Evolutionary conservation across 1,140 invertebrate genomes (phyloP), one percentile per base, ranked within the genome.

Genomic region (Idris sp.): DNA sequence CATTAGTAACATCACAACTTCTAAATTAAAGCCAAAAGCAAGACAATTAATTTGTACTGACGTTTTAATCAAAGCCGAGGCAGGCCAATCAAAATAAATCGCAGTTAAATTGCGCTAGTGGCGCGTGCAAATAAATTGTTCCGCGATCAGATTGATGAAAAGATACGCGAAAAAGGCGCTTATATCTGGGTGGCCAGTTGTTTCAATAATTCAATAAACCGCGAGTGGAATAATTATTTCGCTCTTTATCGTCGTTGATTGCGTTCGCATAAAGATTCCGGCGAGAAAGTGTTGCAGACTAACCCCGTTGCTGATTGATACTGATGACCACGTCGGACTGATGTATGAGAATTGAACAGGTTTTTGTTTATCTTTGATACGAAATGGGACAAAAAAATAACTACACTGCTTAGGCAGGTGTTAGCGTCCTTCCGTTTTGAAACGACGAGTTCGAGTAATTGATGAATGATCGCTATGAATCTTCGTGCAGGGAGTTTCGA

Each of bases 271-370:
- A 41, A 65, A 41, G 18, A 35, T 9, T 53, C 38, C 15, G 15
- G 13, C 69, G 80, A 76, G 80, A 82, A 81, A 82, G 76, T 79
- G 77, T 77, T 53, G 19, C 19, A 22, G 56, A 62, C 58, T 35
- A 48, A 53, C 16, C 46, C 71, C 41, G 49, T 15, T 5, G 25
- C 68, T 80, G 82, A 83, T 83, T 83, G 81, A 84, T 81, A 80
- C 76, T 81, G 80, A 85, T 78, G 81, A 83, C 76, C 83, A 78
- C 76, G 81, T 83, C 64, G 67, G 68, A 78, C 28, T 75, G 77
- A 82, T 62, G 74, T 53, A 69, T 67, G 48, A 49, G 46, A 54
- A 75, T 4, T 6, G 38, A 84, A 84, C 82, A 77, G 79, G 82
- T 84, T 83, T 68, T 33, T n/a, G n/a, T n/a, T 69, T 53, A 73